These are phyloP conservation scores for Apomyelois bistriatella DNA, from an alignment of 2,888 invertebrate genomes.

Conservation along the genomic window DNA sequence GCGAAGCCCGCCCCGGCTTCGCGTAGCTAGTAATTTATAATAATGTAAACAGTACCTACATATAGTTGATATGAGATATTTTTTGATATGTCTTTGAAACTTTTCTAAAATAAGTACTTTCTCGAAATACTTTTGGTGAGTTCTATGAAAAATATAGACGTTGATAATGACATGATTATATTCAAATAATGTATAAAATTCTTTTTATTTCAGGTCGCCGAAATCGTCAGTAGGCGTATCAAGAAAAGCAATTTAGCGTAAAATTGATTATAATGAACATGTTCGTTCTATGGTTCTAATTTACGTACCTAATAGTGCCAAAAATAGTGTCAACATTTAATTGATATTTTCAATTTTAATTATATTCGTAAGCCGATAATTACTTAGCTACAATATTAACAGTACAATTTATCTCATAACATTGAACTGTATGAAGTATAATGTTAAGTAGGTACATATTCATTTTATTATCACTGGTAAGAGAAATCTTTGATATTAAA, in stretches of 20 bases:
- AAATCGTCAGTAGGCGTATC: constrained; percentile 63
- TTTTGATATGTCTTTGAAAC: too few species aligned
- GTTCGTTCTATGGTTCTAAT: constrained; percentile 54
- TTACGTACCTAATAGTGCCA: constrained; percentile 67
- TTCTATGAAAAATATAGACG: too few species aligned
- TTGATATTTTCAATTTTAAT: constrained; percentile 34
- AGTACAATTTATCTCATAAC: constrained; percentile 46
- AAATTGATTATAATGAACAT: constrained; percentile 39
- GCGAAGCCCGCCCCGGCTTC: too few species aligned
- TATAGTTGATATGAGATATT: too few species aligned
- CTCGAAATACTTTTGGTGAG: too few species aligned
- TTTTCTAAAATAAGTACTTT: too few species aligned
- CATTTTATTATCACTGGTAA: constrained; percentile 54
- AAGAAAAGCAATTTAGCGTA: constrained; percentile 41
- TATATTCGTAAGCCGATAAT: constrained; percentile 35
- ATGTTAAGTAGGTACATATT: constrained; percentile 46
- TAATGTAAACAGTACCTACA: too few species aligned
- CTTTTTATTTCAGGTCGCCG: constrained; percentile 61
- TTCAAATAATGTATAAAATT: neutral
- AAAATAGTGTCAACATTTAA: constrained; percentile 45
- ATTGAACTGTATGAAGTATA: constrained; percentile 44
- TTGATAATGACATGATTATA: neutral
- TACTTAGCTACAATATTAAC: constrained; percentile 49
- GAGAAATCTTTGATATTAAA: constrained; percentile 60
- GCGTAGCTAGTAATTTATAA: too few species aligned